Percentiles rank a stretch among this genome's conserved stretches.
These are phyloP conservation scores for Danionella dracula DNA, from an alignment of 2,797 vertebrate species.

Conservation along the genomic window DNA sequence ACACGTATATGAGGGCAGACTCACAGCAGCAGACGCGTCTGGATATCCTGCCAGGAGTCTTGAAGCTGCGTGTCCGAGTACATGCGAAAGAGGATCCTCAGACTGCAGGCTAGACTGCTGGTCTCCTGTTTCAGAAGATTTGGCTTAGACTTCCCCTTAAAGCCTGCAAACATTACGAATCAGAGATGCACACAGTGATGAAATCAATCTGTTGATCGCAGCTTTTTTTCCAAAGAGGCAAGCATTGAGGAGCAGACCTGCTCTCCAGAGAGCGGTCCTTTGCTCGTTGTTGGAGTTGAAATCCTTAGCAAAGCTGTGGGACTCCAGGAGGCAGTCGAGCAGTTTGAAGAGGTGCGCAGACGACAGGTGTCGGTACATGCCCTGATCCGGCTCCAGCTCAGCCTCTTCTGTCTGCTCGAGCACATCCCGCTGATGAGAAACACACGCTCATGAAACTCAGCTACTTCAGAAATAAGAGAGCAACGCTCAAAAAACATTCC, in stretches of 20 bases:
- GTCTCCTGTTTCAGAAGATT: conserved; percentile 98
- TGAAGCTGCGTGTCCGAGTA: conserved; percentile 80
- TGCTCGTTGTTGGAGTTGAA: conserved; percentile 98
- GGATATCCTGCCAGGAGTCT: conserved; percentile 85
- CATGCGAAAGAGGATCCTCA: conserved; percentile 94
- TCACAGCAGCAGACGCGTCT: conserved; percentile 86
- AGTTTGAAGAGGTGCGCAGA: conserved; percentile 92
- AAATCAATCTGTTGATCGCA: background rate
- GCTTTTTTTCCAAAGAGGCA: background rate
- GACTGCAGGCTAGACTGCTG: conserved; percentile 93
- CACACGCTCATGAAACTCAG: background rate
- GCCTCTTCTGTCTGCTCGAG: conserved; percentile 75
- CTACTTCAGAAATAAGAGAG: background rate
- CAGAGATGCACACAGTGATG: background rate
- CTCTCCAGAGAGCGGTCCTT: conserved; percentile 91
- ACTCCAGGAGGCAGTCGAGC: conserved; percentile 92
- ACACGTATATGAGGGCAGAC: conserved; percentile 28
- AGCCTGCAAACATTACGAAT: conserved; percentile 67
- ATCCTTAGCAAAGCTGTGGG: conserved; percentile 91
- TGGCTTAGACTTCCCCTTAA: conserved; percentile 97
- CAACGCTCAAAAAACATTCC: too few relatives aligned
- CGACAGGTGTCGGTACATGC: conserved; percentile 90
- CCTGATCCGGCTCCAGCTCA: conserved; percentile 73
- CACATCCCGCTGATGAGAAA: conserved; percentile 71
- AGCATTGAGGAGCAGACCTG: conserved; percentile 68